Evolutionary conservation across 2,113 vertebrate genomes (phyloP).

Genomic region (Neodontobutis hainanensis): DNA sequence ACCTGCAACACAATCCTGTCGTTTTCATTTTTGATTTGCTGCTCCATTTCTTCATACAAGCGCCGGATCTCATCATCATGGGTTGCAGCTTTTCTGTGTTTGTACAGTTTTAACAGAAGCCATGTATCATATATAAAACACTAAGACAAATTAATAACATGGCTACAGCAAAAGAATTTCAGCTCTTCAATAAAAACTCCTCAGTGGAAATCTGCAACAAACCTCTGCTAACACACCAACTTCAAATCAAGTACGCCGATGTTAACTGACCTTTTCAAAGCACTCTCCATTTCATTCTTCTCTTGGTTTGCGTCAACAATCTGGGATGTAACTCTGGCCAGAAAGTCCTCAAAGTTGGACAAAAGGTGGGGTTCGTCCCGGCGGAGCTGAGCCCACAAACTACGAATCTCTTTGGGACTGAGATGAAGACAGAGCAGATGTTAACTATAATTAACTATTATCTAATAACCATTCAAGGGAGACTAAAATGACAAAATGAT

Average conservation of each 20-base stretch:
- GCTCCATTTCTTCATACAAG: conserved; percentile 95
- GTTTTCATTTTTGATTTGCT: conserved; percentile 91
- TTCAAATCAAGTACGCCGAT: background rate
- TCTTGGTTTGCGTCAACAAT: conserved; percentile 89
- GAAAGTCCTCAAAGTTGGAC: conserved; percentile 89
- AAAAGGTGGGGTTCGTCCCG: conserved; percentile 87
- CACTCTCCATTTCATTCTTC: conserved; percentile 85
- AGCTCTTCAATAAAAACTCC: background rate
- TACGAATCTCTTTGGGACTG: conserved; percentile 84
- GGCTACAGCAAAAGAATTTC: background rate
- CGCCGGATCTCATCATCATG: conserved; percentile 89
- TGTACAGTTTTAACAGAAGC: conserved; percentile 11
- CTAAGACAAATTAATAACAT: background rate
- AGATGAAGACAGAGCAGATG: conserved; percentile 5
- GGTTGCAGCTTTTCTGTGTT: conserved; percentile 84
- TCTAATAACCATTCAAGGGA: no score
- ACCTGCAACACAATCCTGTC: conserved; percentile 88
- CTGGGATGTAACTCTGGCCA: conserved; percentile 85
- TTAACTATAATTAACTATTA: background rate
- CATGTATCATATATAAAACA: no score
- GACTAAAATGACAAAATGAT: no score
- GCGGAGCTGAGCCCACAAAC: conserved; percentile 86
- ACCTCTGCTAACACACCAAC: background rate
- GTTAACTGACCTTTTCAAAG: conserved; percentile 81
- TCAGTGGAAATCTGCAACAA: background rate